Percentiles rank a stretch among this genome's conserved stretches.
Evolutionary conservation across 2,888 invertebrate species (phyloP).

Genomic region (Adela reaumurella): DNA sequence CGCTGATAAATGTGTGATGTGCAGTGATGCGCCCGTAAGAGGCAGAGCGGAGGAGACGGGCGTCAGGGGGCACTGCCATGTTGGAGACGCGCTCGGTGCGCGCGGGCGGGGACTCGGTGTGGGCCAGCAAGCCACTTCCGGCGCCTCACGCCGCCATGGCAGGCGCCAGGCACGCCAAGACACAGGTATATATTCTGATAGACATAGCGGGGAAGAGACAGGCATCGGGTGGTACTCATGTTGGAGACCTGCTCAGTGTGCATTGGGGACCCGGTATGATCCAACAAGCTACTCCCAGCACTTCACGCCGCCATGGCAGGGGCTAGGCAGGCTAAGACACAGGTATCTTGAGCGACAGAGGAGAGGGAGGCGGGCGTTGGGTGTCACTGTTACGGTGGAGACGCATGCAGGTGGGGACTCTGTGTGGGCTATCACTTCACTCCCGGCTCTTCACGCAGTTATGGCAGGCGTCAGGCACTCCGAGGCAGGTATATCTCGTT

Average conservation of each 20-base stretch:
- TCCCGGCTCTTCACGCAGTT: too few species aligned
- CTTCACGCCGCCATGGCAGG: constrained; percentile 51
- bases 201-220: constrained; percentile 9
- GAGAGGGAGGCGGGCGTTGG: too few species aligned
- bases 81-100: constrained; percentile 72
- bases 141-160: constrained; percentile 53
- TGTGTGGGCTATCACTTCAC: too few species aligned
- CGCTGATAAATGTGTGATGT: too few species aligned
- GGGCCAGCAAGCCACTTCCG: constrained; percentile 60
- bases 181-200: too few species aligned
- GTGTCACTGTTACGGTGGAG: too few species aligned
- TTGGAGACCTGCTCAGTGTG: constrained; percentile 72
- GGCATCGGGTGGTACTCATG: constrained; percentile 47
- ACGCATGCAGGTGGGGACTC: too few species aligned
- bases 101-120: constrained; percentile 67
- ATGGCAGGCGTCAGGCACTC: too few species aligned
- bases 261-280: constrained; percentile 66
- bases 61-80: constrained; percentile 52
- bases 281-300: constrained; percentile 58
- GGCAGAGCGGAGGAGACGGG: constrained; percentile 12
- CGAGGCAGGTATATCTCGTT: too few species aligned
- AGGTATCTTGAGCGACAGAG: too few species aligned
- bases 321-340: too few species aligned
- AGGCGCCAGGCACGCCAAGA: constrained; percentile 65
- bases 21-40: background rate